Base-by-base conservation (phyloP, 2,113 vertebrate genomes). In the Saguinus midas region DNA sequence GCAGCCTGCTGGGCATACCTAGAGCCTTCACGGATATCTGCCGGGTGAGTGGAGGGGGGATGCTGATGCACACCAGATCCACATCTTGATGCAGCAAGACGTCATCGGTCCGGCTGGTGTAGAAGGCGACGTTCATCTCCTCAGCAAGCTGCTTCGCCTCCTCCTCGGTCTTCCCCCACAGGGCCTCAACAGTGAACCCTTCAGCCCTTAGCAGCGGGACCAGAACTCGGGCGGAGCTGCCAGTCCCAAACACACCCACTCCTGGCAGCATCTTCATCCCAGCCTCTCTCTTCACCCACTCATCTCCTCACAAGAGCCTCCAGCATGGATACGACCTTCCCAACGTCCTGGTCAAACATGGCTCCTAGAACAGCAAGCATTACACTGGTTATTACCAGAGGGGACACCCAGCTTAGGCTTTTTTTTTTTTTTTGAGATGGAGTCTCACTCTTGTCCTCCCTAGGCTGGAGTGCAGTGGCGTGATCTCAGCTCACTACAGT, bases 1-100 rank as follows among this genome's bases (percentile, higher is more conserved):
- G 8, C 17, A 10, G 48, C n/a, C 91, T 40, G 82, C 91, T 73
- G 32, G 87, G 45, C 95, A 96, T 99, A 99, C 99, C 99, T 98
- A 99, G 98, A 96, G 99, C 99, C 98, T 99, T 99, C 93, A 99
- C 99, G 45, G 99, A 99, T 88, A 99, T 99, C 76, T 99, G 99
- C 29, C 99, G 99, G 0, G 99, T 99, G 81, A 99, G 99, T 0
- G 99, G 99, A 3, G 99, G 99, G 1, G 99, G 99, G 90, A 99
- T 99, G 91, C 99, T 99, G 98, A 99, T 99, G 99, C 99, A 99
- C 96, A 99, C 99, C 81, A 99, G 99, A 97, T 99, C 99, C 2
- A 99, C 99, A 0, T 99, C 99, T 98, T 99, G 99, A 97, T 99
- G 99, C 93, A 99, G 99, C 95, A 99, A 96, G 80, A 99, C 99